phyloP scores from a whole-genome alignment of 2,888 invertebrate genomes.

The Luperina nickerlii region DNA sequence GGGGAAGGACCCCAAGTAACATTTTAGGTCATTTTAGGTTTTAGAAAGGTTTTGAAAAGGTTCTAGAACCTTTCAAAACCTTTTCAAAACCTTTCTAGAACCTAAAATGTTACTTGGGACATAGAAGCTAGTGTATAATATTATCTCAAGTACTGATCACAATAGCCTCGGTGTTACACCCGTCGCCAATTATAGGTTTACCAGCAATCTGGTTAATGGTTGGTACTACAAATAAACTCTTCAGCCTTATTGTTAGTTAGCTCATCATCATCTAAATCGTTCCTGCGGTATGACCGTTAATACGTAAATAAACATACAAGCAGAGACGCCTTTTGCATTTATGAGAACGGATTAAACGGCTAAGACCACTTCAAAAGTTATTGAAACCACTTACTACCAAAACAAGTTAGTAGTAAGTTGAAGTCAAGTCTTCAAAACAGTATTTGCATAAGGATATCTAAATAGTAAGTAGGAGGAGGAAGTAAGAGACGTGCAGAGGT shows the following conservation, averaged over 20 bases:
- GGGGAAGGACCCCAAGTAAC: no score
- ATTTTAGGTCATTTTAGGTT: no score
- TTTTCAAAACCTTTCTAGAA: no score
- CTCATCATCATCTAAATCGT: neutral
- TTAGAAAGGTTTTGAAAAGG: no score
- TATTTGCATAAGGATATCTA: constrained; percentile 38
- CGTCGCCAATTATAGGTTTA: no score
- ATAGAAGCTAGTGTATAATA: no score
- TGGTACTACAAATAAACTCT: neutral
- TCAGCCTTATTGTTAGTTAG: no score
- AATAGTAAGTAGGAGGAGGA: constrained; percentile 30
- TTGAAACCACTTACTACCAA: constrained; percentile 17
- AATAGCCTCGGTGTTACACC: no score
- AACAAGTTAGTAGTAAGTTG: constrained; percentile 39
- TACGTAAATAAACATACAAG: neutral
- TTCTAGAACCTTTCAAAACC: no score
- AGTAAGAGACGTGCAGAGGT: constrained; percentile 39
- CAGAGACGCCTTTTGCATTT: neutral
- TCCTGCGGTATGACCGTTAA: neutral
- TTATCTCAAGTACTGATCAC: no score
- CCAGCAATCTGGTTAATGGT: neutral
- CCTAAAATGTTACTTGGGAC: no score
- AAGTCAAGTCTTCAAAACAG: constrained; percentile 30
- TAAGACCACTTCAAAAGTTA: constrained; percentile 11
- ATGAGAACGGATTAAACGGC: neutral